Conservation (phyloP, 2,797 vertebrate genomes). For the Lutjanus campechanus region DNA sequence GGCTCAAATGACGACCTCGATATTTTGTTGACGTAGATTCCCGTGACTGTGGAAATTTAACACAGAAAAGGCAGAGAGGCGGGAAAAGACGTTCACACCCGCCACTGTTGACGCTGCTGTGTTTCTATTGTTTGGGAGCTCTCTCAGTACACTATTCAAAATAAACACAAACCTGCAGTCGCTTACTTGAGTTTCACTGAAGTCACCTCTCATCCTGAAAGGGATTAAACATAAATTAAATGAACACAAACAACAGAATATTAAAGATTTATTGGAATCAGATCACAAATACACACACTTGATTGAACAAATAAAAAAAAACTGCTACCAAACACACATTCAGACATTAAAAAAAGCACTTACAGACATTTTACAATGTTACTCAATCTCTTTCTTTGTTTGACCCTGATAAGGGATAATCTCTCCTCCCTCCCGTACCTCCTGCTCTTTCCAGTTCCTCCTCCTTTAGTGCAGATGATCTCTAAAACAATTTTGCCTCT, state of each 20-base stretch:
- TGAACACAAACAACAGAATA: slow-evolving; percentile 33
- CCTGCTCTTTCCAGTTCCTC: slow-evolving; percentile 16
- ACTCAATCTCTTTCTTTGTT: not conserved
- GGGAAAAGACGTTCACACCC: slow-evolving; percentile 26
- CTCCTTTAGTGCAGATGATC: slow-evolving; percentile 48
- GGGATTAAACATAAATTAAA: not conserved
- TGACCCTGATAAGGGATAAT: slow-evolving; percentile 27
- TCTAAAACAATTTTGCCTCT: slow-evolving; percentile 60
- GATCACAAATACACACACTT: slow-evolving; percentile 36
- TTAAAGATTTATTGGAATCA: slow-evolving; percentile 73
- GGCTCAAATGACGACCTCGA: slow-evolving; percentile 50
- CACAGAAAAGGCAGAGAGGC: slow-evolving; percentile 21
- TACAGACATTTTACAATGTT: slow-evolving; percentile 22
- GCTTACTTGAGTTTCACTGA: slow-evolving; percentile 20
- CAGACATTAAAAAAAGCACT: slow-evolving; percentile 48
- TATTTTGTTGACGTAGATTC: slow-evolving; percentile 52
- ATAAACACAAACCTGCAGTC: slow-evolving; percentile 14
- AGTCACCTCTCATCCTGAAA: slow-evolving; percentile 3
- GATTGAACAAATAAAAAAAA: slow-evolving; percentile 25
- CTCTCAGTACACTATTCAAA: slow-evolving; percentile 5
- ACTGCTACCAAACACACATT: slow-evolving; percentile 19
- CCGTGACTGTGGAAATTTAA: slow-evolving; percentile 42
- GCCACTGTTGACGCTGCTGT: slow-evolving; percentile 28
- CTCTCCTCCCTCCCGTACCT: not conserved
- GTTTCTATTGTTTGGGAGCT: slow-evolving; percentile 38